Evolutionary conservation across 2,888 invertebrate genomes (phyloP).

Genomic region (Heliconius erato): DNA sequence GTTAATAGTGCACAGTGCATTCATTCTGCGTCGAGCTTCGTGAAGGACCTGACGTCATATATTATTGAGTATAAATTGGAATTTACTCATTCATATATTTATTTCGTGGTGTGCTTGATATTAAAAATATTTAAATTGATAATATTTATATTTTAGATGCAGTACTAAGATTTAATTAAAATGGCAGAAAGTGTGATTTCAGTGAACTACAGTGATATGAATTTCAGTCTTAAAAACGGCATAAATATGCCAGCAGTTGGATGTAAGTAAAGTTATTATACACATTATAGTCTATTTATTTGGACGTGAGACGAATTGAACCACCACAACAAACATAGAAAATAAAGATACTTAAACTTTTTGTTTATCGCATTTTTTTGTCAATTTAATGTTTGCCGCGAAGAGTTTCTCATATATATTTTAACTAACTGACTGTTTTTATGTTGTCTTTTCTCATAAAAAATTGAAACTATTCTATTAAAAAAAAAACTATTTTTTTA

Average conservation of each 20-base stretch:
- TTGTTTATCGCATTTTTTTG: too few relatives aligned
- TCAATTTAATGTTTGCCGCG: too few relatives aligned
- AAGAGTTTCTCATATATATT: too few relatives aligned
- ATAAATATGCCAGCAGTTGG: constrained; percentile 67
- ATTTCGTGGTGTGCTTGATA: not conserved
- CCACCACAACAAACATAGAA: too few relatives aligned
- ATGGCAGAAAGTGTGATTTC: constrained; percentile 22
- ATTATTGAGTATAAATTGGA: not conserved
- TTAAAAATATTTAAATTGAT: not conserved
- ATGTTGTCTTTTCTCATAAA: too few relatives aligned
- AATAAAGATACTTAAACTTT: too few relatives aligned
- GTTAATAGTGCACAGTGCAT: constrained; percentile 22
- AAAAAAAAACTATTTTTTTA: too few relatives aligned
- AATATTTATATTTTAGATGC: constrained; percentile 23
- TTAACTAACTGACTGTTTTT: too few relatives aligned
- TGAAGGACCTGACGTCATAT: constrained; percentile 20
- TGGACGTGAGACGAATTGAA: too few relatives aligned
- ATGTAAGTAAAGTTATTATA: constrained; percentile 61
- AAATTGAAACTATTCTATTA: too few relatives aligned
- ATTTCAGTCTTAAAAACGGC: constrained; percentile 62
- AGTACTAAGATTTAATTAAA: constrained; percentile 6
- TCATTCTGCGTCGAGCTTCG: constrained; percentile 17
- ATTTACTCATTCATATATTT: not conserved
- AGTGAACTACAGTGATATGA: constrained; percentile 40
- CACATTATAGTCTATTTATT: too few relatives aligned